Conservation (phyloP, 2,888 invertebrate genomes). For the Syritta pipiens region DNA sequence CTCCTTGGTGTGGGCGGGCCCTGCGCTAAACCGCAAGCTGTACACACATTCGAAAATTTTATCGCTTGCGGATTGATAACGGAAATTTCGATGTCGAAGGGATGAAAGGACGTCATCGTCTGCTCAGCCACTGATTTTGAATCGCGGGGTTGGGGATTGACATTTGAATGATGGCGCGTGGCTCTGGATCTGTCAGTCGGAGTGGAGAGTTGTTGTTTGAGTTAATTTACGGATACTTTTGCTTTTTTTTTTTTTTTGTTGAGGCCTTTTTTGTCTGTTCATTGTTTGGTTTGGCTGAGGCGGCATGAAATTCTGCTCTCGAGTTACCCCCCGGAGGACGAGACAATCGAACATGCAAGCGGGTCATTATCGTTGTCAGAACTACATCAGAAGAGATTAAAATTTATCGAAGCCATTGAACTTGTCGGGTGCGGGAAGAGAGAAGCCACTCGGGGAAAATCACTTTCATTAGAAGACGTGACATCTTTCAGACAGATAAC, state of each 20-base stretch:
- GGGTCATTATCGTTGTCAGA: neutral
- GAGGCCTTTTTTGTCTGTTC: neutral
- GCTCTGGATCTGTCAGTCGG: neutral
- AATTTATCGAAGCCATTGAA: too few relatives aligned
- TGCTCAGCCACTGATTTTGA: neutral
- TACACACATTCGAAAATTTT: constrained; percentile 16
- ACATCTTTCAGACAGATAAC: too few relatives aligned
- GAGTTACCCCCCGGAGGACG: neutral
- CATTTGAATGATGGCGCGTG: constrained; percentile 21
- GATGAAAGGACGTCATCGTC: neutral
- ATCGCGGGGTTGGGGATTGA: neutral
- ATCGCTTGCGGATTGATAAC: constrained; percentile 43
- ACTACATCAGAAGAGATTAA: too few relatives aligned
- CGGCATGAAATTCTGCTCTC: neutral
- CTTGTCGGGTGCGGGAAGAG: too few relatives aligned
- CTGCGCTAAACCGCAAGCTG: constrained; percentile 12
- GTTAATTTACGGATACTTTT: constrained; percentile 20
- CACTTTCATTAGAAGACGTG: too few relatives aligned
- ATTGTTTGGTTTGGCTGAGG: neutral
- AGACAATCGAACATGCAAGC: neutral
- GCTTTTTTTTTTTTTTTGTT: too few relatives aligned
- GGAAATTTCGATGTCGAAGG: constrained; percentile 23
- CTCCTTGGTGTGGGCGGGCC: neutral
- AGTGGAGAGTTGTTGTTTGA: constrained; percentile 5
- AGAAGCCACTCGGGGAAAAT: too few relatives aligned